These are phyloP conservation scores for Lophotriccus pileatus DNA, from an alignment of 2,797 vertebrate genomes.

Conservation along the genomic window DNA sequence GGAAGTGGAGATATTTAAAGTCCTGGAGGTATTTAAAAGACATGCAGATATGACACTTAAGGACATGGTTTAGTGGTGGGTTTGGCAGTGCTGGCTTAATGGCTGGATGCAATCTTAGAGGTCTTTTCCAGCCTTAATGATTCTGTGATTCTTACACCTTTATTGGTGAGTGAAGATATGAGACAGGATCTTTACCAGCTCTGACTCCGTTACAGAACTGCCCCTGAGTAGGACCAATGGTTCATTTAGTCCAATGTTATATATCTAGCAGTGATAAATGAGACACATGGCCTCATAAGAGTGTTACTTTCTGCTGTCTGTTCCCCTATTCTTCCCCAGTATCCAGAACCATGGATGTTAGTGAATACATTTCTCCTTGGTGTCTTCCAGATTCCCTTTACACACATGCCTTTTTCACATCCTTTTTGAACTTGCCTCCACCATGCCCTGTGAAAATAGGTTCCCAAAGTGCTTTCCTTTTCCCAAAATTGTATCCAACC, in stretches of 20 bases:
- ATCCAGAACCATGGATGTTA: neutral
- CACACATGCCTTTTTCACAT: neutral
- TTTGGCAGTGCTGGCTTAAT: neutral
- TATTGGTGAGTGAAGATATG: neutral
- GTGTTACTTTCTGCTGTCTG: neutral
- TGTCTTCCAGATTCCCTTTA: neutral
- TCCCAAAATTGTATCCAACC: neutral
- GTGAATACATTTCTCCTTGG: neutral
- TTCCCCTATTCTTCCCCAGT: neutral
- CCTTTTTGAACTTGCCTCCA: neutral
- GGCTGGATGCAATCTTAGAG: neutral
- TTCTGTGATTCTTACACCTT: neutral
- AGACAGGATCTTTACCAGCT: neutral
- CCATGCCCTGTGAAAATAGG: rapidly evolving
- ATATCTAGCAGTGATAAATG: neutral
- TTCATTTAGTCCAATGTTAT: neutral
- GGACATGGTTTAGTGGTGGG: neutral
- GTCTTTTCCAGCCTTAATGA: neutral
- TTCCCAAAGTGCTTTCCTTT: neutral
- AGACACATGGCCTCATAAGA: neutral
- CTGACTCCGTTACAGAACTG: neutral
- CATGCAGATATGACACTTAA: neutral
- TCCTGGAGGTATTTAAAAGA: neutral
- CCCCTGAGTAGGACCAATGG: neutral
- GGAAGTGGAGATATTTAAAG: neutral